Base-by-base conservation (phyloP, 2,113 vertebrate genomes). In the Acrocephalus arundinaceus region DNA sequence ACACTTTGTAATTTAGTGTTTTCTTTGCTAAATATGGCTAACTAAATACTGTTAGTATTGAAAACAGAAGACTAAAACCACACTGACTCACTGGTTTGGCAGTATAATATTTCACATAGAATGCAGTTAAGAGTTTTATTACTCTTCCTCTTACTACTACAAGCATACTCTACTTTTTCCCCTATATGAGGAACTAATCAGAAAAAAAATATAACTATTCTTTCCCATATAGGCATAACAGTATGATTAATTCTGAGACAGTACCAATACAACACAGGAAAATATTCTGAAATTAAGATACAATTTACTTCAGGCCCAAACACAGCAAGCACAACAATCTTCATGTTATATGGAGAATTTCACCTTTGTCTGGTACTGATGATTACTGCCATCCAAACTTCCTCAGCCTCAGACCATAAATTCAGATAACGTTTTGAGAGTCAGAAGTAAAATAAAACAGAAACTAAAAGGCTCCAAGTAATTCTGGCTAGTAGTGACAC, bases 1-100 rank as follows among this genome's bases (percentile, higher is more conserved):
- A 70, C 76, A 93, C 68, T 87, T 87, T 72, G 48, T 96, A 97
- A 96, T 97, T 97, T 93, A 92, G 51, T 90, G 80, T 87, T 94
- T 96, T 83, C 73, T 55, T 91, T 79, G 76, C 91, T 96, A 97
- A 97, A 96, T 94, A 97, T 52, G 51, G 75, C 72, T 87, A 92
- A 92, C 49, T 95, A 92, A 94, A 96, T 96, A 90, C 81, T 9
- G 25, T 96, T 95, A 91, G 82, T 83, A 92, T 63, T 81, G 75
- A 96, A 94, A 97, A 96, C 62, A 77, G 83, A 90, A 95, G 75
- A 63, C 65, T 93, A 46, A 95, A 94, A 95, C 83, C 43, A 84
- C n/a, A 89, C 14, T 85, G 81, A 91, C 43, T 94, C 87, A 68
- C 55, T 65, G 52, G 59, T 45, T 72, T 89, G 87, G 48, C 75